phyloP scores from a whole-genome alignment of 2,888 invertebrate genomes.

The Harpalus rufipes region DNA sequence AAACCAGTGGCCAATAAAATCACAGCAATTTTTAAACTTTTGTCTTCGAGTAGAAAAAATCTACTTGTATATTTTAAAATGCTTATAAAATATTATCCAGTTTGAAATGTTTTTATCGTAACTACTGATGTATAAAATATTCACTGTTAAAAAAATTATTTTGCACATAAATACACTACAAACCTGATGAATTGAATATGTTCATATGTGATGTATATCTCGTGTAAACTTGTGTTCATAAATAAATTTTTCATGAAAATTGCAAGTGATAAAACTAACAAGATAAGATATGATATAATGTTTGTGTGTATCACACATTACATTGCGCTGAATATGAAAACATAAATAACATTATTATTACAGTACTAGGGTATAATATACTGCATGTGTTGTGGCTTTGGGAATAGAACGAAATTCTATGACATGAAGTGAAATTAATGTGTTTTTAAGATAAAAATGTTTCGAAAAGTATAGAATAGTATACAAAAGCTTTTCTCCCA shows the following conservation, averaged over 20 bases:
- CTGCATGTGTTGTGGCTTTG: not conserved
- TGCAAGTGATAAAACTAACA: not conserved
- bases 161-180: not conserved
- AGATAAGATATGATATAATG: slow-evolving; percentile 37
- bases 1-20: too few relatives aligned
- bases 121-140: not conserved
- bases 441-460: slow-evolving; percentile 7
- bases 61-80: too few relatives aligned
- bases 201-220: not conserved
- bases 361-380: slow-evolving; percentile 13
- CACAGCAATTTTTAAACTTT: too few relatives aligned
- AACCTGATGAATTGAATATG: slow-evolving; percentile 15
- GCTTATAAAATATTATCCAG: too few relatives aligned
- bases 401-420: slow-evolving; percentile 34
- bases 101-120: not conserved
- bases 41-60: too few relatives aligned
- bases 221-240: not conserved
- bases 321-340: not conserved
- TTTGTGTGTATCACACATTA: slow-evolving; percentile 9
- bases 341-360: slow-evolving; percentile 38
- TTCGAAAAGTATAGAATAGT: too few relatives aligned
- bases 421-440: slow-evolving; percentile 41
- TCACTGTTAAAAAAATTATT: not conserved
- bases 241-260: slow-evolving; percentile 28
- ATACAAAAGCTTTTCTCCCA: too few relatives aligned